A percentile compares a stretch with the other conserved stretches of the same genome.
Evolutionary conservation across 2,797 vertebrate species (phyloP).

Genomic region (Otolemur crassicaudatus): DNA sequence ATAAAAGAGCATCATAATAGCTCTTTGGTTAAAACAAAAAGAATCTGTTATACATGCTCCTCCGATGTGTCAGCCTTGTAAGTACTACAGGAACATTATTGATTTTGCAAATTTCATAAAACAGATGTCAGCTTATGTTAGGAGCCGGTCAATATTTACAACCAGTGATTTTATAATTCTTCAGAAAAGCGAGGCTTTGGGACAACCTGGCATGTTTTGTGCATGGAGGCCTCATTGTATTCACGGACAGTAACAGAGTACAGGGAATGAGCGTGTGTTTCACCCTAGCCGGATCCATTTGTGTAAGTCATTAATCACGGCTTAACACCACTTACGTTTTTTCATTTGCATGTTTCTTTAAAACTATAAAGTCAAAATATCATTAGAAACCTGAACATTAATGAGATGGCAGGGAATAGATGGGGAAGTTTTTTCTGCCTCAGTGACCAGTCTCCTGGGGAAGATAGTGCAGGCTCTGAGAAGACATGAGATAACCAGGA

Average conservation of each 20-base stretch:
- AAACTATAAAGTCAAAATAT: neutral
- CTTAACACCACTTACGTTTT: slow-evolving; percentile 45
- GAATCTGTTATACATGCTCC: neutral
- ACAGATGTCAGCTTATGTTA: slow-evolving; percentile 28
- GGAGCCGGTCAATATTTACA: slow-evolving; percentile 56
- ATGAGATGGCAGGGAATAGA: slow-evolving; percentile 50
- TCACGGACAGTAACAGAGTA: slow-evolving; percentile 51
- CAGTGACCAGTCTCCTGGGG: slow-evolving; percentile 42
- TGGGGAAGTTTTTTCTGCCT: slow-evolving; percentile 28
- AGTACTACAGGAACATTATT: neutral
- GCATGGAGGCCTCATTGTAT: slow-evolving; percentile 44
- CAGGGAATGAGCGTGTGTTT: neutral
- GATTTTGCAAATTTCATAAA: slow-evolving; percentile 61
- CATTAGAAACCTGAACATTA: slow-evolving; percentile 63
- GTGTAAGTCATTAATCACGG: slow-evolving; percentile 64
- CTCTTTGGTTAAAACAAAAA: neutral
- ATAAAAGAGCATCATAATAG: neutral
- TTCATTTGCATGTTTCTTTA: slow-evolving; percentile 66
- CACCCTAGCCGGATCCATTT: slow-evolving; percentile 16
- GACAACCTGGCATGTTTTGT: slow-evolving; percentile 9
- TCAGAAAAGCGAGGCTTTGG: slow-evolving; percentile 27
- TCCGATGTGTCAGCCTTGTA: neutral
- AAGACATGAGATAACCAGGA: slow-evolving; percentile 70
- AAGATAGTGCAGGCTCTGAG: slow-evolving; percentile 70
- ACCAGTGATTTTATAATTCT: slow-evolving; percentile 27